Percentiles rank a stretch among this genome's conserved stretches.
Conservation (phyloP, 2,113 vertebrate species). For the Melanerpes aurifrons region DNA sequence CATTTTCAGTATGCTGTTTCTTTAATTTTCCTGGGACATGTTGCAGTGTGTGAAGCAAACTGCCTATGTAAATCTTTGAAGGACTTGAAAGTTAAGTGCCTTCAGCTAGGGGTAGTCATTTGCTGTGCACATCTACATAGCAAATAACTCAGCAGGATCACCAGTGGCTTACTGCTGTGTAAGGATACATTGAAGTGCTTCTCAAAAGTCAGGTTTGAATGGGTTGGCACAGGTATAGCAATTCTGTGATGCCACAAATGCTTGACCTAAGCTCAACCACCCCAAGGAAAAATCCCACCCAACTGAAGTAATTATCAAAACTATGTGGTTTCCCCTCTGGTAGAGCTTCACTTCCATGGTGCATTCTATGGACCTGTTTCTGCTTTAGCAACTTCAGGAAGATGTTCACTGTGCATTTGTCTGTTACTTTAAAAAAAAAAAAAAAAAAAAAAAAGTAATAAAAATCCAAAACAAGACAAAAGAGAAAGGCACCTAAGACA, state of each 20-base stretch:
- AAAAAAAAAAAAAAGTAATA: too few species aligned
- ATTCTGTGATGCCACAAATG: not conserved
- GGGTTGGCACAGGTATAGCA: not conserved
- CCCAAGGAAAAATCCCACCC: not conserved
- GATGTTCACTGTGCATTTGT: not conserved
- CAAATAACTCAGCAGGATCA: not conserved
- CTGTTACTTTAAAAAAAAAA: too few species aligned
- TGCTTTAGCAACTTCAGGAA: not conserved
- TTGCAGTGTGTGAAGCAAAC: not conserved
- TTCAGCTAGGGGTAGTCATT: not conserved
- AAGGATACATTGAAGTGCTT: not conserved
- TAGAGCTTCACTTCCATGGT: not conserved
- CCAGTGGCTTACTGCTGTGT: accelerated
- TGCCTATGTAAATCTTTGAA: not conserved
- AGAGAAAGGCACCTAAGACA: not conserved
- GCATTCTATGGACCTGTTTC: not conserved
- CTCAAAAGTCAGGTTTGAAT: not conserved
- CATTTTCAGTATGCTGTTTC: not conserved
- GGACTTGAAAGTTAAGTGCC: not conserved
- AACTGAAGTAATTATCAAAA: not conserved
- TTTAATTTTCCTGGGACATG: not conserved
- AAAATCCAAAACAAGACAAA: too few species aligned
- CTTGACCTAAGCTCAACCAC: not conserved
- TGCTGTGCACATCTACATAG: not conserved
- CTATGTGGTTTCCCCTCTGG: not conserved